A percentile compares a stretch with the other conserved stretches of the same genome.
Conservation (phyloP, 2,888 invertebrate genomes). For the Harmothoe impar region DNA sequence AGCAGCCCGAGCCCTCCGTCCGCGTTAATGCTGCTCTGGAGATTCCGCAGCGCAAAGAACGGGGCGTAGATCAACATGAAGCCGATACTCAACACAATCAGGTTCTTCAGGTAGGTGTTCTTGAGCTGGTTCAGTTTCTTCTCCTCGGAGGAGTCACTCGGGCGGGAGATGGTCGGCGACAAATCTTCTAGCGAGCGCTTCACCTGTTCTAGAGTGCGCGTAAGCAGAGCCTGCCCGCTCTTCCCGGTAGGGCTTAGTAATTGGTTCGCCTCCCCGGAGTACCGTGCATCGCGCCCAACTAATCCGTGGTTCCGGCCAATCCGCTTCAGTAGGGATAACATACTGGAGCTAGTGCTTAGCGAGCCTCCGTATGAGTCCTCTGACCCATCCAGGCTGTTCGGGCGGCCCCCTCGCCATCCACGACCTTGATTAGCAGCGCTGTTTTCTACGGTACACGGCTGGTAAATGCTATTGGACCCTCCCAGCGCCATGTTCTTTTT, state of each 20-base stretch:
- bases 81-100: constrained; percentile 76
- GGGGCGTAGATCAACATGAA: constrained; percentile 77
- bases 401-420: constrained; percentile 17
- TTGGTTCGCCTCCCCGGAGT: constrained; percentile 51
- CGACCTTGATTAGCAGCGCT: constrained; percentile 30
- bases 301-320: constrained; percentile 40
- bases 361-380: constrained; percentile 50
- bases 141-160: constrained; percentile 9
- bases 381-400: constrained; percentile 35
- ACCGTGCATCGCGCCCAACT: background rate
- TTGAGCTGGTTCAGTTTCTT: constrained; percentile 64
- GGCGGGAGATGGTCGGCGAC: constrained; percentile 46
- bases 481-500: constrained; percentile 49
- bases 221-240: constrained; percentile 63
- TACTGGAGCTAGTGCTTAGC: constrained; percentile 28
- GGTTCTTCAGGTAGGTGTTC: constrained; percentile 75
- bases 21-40: constrained; percentile 81
- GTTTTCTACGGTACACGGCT: constrained; percentile 53
- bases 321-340: constrained; percentile 48
- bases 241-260: constrained; percentile 40
- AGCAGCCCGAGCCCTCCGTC: constrained; percentile 79
- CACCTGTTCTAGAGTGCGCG: constrained; percentile 68
- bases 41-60: constrained; percentile 77
- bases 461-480: constrained; percentile 21
- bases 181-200: constrained; percentile 66